Base-by-base conservation (phyloP, 2,113 vertebrate species). In the Pomatostomus ruficeps region DNA sequence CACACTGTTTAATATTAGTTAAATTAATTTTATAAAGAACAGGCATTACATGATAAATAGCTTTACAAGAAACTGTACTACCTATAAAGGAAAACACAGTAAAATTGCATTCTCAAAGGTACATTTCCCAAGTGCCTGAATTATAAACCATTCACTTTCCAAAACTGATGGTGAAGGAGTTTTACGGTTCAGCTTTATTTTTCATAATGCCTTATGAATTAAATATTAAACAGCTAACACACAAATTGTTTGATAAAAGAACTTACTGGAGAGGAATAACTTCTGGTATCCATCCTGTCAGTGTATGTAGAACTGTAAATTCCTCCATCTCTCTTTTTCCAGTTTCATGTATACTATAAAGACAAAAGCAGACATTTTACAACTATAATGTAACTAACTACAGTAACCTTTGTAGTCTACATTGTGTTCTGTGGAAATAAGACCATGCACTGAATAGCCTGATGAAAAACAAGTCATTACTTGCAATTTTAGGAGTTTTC, bases 231-330 rank as follows among this genome's bases (percentile, higher is more conserved):
- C 8, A 91, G 77, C 20, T 71, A 93, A 65, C 7, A 48, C 6
- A 15, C 29, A 20, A 89, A 33, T 29, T 74, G 35, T 46, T 89
- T 89, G 78, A 82, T 12, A 48, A 42, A 72, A 54, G 45, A 96
- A 96, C 97, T 48, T 98, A 99, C 99, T 97, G 97, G 48, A 99
- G 96, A 54, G 98, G 97, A 94, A 98, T 98, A 79, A 98, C 88
- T 97, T 99, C 99, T 36, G 99, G 99, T 89, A 99, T 96, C 99
- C 99, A 99, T 61, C 99, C 98, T 19, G 99, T 99, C 78, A 99
- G 98, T 20, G 97, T 93, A 20, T 99, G 99, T 21, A 99, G 95
- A 82, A 99, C 97, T 26, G 98, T 98, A 95, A 99, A 98, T 59
- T 99, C 99, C 12, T 98, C 98, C 73, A 99, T 86, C 73, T 99